Evolutionary conservation across 2,888 invertebrate species (phyloP), one percentile per base, ranked within the genome.

Genomic region (Diachrysia chrysitis): DNA sequence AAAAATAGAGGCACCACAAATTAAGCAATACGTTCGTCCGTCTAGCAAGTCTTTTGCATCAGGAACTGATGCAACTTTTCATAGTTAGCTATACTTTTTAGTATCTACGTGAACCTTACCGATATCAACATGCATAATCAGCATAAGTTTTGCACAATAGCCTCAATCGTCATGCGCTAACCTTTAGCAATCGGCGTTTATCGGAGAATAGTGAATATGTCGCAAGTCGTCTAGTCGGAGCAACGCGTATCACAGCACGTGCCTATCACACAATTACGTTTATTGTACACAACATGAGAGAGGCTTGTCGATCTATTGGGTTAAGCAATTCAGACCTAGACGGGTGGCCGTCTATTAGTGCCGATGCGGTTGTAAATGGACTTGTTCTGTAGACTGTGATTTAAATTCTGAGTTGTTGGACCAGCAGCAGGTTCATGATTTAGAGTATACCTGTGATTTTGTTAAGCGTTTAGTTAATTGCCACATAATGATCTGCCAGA

Each of bases 91-190:
- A 42, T n/a, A 42, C 3, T 7, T 6, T n/a, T 42, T 42, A 42
- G 1, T 42, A 42, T n/a, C 42, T 16, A n/a, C n/a, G 16, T 42
- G 6, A n/a, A n/a, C n/a, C n/a, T 42, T n/a, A n/a, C 29, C 5
- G 35, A 46, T 57, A 66, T 10, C 16, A 48, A n/a, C 21, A 61
- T 21, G 16, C 46, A 14, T 6, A 42, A 42, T 42, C 42, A 42
- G n/a, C n/a, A 37, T 37, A 37, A n/a, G 42, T 42, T 59, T 73
- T 75, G 69, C 78, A 62, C 69, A 75, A 75, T 57, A 64, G 25
- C 48, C 7, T 0, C 19, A 21, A 35, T 37, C 37, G 14, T 46
- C 2, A 64, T 46, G 17, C 56, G 61, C 58, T 54, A 56, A 67
- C 78, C 57, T 67, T 60, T 63, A 23, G 35, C 63, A 60, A 54